A percentile compares a stretch with the other conserved stretches of the same genome.
Evolutionary conservation across 2,888 invertebrate genomes (phyloP).

Genomic region (Drosophila rubida): DNA sequence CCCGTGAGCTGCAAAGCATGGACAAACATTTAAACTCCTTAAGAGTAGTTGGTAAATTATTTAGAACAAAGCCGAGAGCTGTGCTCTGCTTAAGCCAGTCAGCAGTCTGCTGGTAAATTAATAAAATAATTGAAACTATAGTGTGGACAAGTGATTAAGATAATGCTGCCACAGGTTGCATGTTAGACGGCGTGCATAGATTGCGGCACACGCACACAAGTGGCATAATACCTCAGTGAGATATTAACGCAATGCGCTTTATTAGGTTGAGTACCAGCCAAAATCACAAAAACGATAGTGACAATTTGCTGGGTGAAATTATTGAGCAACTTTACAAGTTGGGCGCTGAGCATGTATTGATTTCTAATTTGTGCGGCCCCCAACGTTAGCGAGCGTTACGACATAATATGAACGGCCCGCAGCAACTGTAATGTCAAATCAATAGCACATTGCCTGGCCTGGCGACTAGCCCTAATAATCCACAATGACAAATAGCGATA

Average conservation of each 20-base stretch:
- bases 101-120: background rate
- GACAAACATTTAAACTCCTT: background rate
- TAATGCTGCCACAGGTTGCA: background rate
- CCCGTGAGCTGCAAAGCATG: background rate
- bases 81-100: background rate
- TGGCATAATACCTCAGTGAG: background rate
- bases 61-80: background rate
- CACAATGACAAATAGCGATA: slow-evolving; percentile 66
- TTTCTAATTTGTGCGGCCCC: slow-evolving; percentile 37
- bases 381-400: background rate
- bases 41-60: background rate
- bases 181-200: background rate
- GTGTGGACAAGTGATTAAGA: background rate
- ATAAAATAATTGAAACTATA: slow-evolving; percentile 1
- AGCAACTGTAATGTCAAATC: slow-evolving; percentile 57
- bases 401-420: slow-evolving; percentile 6
- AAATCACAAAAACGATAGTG: too few relatives aligned
- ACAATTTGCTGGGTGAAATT: background rate
- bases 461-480: slow-evolving; percentile 61
- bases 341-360: slow-evolving; percentile 33
- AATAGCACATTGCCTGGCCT: slow-evolving; percentile 49
- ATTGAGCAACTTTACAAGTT: background rate
- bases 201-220: background rate
- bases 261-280: too few relatives aligned
- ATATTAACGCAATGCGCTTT: too few relatives aligned